phyloP scores from a whole-genome alignment of 2,888 invertebrate genomes.

The Plemyria rubiginata region DNA sequence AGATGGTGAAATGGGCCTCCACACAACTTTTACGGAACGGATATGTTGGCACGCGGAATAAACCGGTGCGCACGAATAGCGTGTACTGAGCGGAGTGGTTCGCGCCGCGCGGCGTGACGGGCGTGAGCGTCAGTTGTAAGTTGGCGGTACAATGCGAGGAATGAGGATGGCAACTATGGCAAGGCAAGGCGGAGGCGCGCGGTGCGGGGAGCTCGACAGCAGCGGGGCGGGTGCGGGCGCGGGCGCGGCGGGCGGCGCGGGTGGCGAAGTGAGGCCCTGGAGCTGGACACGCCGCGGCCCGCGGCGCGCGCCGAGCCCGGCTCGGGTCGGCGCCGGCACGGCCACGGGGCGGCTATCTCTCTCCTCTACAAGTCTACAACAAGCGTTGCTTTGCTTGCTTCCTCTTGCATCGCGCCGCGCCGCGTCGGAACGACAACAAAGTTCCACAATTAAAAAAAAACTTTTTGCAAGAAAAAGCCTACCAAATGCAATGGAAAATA shows the following conservation, averaged over 20 bases:
- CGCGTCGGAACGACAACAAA: too few species aligned
- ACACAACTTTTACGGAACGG: constrained; percentile 50
- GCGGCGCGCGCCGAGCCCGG: constrained; percentile 27
- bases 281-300: constrained; percentile 48
- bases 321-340: not conserved
- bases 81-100: constrained; percentile 53
- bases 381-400: too few species aligned
- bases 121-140: constrained; percentile 41
- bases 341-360: not conserved
- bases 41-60: constrained; percentile 56
- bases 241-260: constrained; percentile 40
- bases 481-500: too few species aligned
- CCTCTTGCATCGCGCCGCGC: too few species aligned
- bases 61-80: constrained; percentile 62
- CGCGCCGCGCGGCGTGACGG: constrained; percentile 39
- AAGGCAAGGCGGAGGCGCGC: constrained; percentile 35
- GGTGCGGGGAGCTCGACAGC: constrained; percentile 36
- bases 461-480: too few species aligned
- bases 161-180: too few species aligned
- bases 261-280: constrained; percentile 49
- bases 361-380: too few species aligned
- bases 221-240: constrained; percentile 37
- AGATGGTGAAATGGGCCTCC: constrained; percentile 47
- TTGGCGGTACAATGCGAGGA: constrained; percentile 43
- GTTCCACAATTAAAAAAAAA: too few species aligned